Base-by-base conservation (phyloP, 2,113 vertebrate species). In the Pelodiscus sinensis region DNA sequence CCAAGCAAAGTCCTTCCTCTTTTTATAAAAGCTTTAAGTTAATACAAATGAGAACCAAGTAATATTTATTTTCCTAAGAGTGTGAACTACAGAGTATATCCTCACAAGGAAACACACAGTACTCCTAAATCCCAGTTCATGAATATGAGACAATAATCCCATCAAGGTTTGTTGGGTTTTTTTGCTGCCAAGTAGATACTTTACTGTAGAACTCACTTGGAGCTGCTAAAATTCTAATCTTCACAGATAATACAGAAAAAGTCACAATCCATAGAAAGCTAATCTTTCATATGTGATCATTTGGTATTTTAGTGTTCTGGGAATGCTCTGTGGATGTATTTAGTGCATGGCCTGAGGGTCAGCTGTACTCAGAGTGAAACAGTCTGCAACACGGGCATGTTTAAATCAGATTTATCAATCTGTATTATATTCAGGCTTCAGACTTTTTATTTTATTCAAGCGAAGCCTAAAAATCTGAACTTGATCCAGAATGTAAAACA, bases 401-500 rank as follows among this genome's bases (percentile, higher is more conserved):
- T 96, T 94, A 97, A 97, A 97, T 97, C 79, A 62, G 91, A 94
- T 98, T 97, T 93, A 97, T 96, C 95, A 97, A 98, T 87, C 85
- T 96, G 84, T 92, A 97, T 96, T 98, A 97, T 96, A 97, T 97
- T 97, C 94, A 97, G 96, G 94, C 90, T 94, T 97, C 94, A 96
- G 94, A 89, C 84, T 97, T 95, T 90, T 96, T 93, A 95, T 94
- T 94, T 96, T 93, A 92, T 93, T 92, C 82, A 95, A 97, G 84
- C 0, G 2, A 97, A 97, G 89, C 92, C 94, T 95, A 96, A 96
- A 97, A 96, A 95, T 90, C 92, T 98, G 97, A 98, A 97, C 85
- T 95, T 94, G 88, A 94, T 98, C 94, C 94, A 98, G 96, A 97
- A 97, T 91, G 93, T 97, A 98, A 98, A 98, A 97, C 92, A 97